Percentiles rank a stretch among this genome's conserved stretches.
These are phyloP conservation scores for Phalacrocorax pelagicus DNA, from an alignment of 2,113 vertebrate genomes.

Conservation along the genomic window DNA sequence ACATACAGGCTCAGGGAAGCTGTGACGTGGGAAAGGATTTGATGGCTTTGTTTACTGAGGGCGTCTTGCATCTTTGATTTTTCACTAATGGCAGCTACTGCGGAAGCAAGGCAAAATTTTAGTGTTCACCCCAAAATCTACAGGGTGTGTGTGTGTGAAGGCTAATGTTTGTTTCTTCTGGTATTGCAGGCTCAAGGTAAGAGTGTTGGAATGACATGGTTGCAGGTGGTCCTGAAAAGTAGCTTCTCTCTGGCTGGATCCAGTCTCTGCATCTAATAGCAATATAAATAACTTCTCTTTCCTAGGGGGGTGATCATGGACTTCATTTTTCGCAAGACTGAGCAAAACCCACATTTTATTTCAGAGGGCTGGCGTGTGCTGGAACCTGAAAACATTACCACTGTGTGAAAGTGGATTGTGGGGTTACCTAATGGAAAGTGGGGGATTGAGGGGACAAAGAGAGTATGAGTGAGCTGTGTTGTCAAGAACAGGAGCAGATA, in stretches of 20 bases:
- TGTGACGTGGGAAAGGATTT: neutral
- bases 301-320: neutral
- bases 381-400: neutral
- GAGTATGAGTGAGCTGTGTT: neutral
- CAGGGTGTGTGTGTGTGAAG: neutral
- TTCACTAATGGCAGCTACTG: neutral
- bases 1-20: neutral
- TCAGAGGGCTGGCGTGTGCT: neutral
- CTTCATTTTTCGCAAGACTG: neutral
- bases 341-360: neutral
- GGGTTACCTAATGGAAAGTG: neutral
- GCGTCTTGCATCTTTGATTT: neutral
- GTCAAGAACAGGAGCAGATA: neutral
- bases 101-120: neutral
- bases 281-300: neutral
- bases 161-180: neutral
- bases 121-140: neutral
- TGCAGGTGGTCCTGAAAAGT: neutral
- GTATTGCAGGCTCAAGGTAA: neutral
- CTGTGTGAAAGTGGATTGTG: neutral
- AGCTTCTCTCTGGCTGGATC: neutral
- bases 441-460: neutral
- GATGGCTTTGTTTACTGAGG: neutral
- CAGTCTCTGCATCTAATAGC: neutral
- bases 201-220: neutral